Evolutionary conservation across 2,797 vertebrate genomes (phyloP), one percentile per base, ranked within the genome.

Genomic region (Dromococcyx pavoninus): DNA sequence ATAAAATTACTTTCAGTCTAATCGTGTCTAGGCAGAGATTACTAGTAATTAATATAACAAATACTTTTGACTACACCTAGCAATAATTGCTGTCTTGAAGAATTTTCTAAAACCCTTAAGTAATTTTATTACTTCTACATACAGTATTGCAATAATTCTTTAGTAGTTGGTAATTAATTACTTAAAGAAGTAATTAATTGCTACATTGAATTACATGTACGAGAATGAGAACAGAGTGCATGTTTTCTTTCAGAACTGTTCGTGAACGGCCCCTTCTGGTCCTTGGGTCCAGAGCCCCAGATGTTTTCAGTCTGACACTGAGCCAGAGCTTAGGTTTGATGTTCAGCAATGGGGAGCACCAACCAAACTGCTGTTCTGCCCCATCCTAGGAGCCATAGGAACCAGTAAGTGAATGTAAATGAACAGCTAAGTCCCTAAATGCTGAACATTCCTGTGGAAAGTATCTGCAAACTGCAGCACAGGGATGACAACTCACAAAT

Each of bases 1-100:
- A 78, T 96, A 96, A 97, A 95, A 95, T 80, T 92, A 44, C 84
- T 87, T 86, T 93, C 80, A 91, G 75, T 92, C 73, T 92, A 91
- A 96, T 97, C 97, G 94, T 71, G 73, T 88, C 91, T 95, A 95
- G 88, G 85, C 84, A 94, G 93, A 89, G 37, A 91, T 96, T 77
- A 86, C 86, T 66, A 73, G 86, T 94, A 88, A 95, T 97, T 96
- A 95, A 96, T 92, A 96, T 95, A 96, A 97, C 86, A 97, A 97
- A 97, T 84, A 94, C 93, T 92, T 97, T 97, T 97, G 77, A 91
- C 89, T 96, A 89, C 83, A 94, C 84, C 86, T 84, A 81, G 74
- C 89, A 96, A 74, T 91, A 95, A 96, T 96, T 93, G 89, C 82
- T 92, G 96, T 95, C 80, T 91, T 94, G 91, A 95, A 91, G 70